phyloP scores from a whole-genome alignment of 2,888 invertebrate species.

The Tridacna crocea region DNA sequence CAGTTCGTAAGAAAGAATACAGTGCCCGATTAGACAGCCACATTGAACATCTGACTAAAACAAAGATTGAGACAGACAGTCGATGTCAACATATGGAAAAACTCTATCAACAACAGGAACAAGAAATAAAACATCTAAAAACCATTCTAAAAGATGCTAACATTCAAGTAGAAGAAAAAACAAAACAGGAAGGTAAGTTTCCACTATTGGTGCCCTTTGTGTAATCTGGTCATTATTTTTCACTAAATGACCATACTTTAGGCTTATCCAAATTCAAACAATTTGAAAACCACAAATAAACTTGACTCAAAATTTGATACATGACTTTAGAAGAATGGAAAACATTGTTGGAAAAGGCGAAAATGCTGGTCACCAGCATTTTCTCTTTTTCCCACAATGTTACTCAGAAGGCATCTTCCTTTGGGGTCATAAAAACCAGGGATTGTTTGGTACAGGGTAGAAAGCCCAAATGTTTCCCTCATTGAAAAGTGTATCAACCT shows the following conservation, averaged over 20 bases:
- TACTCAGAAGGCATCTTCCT: no score
- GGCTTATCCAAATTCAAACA: no score
- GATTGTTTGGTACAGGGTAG: no score
- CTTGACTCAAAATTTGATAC: no score
- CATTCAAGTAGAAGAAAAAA: conserved; percentile 1
- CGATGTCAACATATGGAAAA: conserved; percentile 59
- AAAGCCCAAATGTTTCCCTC: no score
- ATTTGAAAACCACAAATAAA: no score
- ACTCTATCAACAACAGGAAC: conserved; percentile 63
- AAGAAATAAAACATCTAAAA: conserved; percentile 40
- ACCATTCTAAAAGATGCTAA: conserved; percentile 28
- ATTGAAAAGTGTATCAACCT: no score
- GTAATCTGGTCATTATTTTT: no score
- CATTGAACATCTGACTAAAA: conserved; percentile 65
- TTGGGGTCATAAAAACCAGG: no score
- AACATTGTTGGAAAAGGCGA: background rate
- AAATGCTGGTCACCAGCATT: background rate
- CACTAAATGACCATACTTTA: no score
- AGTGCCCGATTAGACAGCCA: conserved; percentile 62
- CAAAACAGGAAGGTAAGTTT: conserved; percentile 4
- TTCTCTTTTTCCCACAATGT: background rate
- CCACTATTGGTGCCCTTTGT: no score
- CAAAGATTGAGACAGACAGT: conserved; percentile 68
- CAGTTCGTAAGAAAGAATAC: conserved; percentile 67
- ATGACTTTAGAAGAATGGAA: no score